These are phyloP conservation scores for Xiphias gladius DNA, from an alignment of 2,113 vertebrate genomes.

Conservation along the genomic window DNA sequence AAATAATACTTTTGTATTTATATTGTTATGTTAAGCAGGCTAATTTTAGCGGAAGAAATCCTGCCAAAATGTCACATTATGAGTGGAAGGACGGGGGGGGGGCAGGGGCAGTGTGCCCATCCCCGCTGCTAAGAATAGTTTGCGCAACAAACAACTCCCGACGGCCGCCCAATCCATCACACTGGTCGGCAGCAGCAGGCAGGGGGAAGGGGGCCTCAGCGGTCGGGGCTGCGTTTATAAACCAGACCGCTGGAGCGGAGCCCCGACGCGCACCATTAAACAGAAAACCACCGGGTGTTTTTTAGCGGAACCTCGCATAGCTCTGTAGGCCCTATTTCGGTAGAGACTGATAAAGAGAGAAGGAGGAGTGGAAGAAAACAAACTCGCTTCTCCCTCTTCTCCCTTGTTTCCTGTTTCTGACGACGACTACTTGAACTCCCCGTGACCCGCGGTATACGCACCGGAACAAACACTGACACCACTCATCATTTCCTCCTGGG, in stretches of 20 bases:
- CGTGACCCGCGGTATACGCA: constrained; percentile 87
- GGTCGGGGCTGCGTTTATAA: constrained; percentile 71
- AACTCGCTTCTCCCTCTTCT: background rate
- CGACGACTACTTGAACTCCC: constrained; percentile 87
- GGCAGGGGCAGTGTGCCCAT: constrained; percentile 64
- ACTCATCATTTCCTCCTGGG: constrained; percentile 87
- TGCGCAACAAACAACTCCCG: constrained; percentile 82
- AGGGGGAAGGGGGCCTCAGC: constrained; percentile 18
- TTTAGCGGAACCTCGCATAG: constrained; percentile 47
- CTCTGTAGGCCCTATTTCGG: constrained; percentile 22
- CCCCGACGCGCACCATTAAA: constrained; percentile 79
- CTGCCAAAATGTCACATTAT: constrained; percentile 37
- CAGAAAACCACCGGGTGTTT: constrained; percentile 77
- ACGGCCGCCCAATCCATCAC: constrained; percentile 79
- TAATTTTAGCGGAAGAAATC: background rate
- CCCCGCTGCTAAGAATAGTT: constrained; percentile 80
- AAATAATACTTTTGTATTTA: background rate
- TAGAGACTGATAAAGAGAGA: background rate
- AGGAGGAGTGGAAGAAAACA: background rate
- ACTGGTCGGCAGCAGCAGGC: constrained; percentile 51
- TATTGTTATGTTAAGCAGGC: background rate
- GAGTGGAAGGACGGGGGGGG: constrained; percentile 39
- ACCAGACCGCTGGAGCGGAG: constrained; percentile 77
- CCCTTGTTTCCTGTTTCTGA: constrained; percentile 55
- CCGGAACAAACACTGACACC: constrained; percentile 88